phyloP scores from a whole-genome alignment of 1,140 invertebrate species.

The Heliconius melpomene region DNA sequence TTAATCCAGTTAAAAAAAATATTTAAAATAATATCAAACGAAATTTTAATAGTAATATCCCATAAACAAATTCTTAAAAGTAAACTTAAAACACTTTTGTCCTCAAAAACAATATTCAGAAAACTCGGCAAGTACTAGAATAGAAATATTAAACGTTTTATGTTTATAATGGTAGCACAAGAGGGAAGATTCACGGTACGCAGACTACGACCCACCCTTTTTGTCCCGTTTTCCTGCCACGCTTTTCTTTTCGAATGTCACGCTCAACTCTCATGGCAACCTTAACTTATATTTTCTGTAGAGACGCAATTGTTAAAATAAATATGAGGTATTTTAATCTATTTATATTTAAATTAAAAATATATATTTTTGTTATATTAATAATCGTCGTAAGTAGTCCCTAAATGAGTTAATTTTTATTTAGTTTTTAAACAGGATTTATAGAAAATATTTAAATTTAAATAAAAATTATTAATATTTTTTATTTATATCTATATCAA shows the following conservation, averaged over 20 bases:
- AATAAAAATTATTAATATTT: too few relatives aligned
- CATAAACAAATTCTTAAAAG: slow-evolving; percentile 46
- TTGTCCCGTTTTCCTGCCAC: slow-evolving; percentile 64
- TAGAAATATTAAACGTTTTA: slow-evolving; percentile 31
- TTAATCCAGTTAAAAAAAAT: background rate
- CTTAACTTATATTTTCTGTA: slow-evolving; percentile 35
- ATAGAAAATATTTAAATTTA: too few relatives aligned
- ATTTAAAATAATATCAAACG: background rate
- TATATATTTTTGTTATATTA: background rate
- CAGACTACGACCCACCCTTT: slow-evolving; percentile 59
- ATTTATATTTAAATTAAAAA: background rate
- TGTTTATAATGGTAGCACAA: slow-evolving; percentile 15
- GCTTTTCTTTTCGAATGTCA: slow-evolving; percentile 60
- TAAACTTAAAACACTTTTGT: background rate
- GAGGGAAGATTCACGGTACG: slow-evolving; percentile 36
- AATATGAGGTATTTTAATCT: background rate
- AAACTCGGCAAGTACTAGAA: background rate
- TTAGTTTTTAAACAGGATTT: too few relatives aligned
- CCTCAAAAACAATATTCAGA: background rate
- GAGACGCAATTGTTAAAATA: slow-evolving; percentile 31
- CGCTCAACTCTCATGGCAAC: slow-evolving; percentile 44
- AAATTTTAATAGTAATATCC: background rate
- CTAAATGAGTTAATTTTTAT: too few relatives aligned
- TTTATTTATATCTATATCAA: too few relatives aligned
- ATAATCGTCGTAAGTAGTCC: too few relatives aligned